phyloP scores from a whole-genome alignment of 2,797 vertebrate genomes.

The Halcyon chelicuti region DNA sequence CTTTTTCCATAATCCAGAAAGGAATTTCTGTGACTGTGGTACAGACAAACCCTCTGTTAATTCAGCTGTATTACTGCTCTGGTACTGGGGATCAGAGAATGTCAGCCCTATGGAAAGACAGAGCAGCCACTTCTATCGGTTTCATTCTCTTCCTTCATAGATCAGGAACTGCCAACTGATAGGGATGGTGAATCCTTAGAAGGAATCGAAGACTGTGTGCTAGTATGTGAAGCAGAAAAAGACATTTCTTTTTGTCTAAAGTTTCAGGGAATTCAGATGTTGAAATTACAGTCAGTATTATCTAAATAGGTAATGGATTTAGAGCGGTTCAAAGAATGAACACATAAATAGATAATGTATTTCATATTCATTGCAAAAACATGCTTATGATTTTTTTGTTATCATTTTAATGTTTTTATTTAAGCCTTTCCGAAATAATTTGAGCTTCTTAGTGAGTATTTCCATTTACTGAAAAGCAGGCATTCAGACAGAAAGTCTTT shows the following conservation, averaged over 20 bases:
- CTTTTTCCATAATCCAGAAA: slow-evolving; percentile 7
- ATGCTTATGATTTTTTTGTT: neutral
- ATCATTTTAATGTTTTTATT: neutral
- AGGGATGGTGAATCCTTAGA: neutral
- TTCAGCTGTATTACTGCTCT: neutral
- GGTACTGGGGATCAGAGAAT: neutral
- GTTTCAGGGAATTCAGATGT: neutral
- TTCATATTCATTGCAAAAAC: neutral
- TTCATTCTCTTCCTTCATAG: neutral
- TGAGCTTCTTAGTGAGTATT: neutral
- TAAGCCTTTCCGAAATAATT: neutral
- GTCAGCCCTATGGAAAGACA: fast-evolving
- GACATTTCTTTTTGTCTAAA: neutral
- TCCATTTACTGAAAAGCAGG: neutral
- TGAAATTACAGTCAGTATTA: neutral
- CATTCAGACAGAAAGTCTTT: neutral
- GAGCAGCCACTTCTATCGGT: neutral
- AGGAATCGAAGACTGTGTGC: neutral
- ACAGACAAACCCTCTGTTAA: slow-evolving; percentile 23
- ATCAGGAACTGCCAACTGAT: neutral
- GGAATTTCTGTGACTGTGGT: slow-evolving; percentile 23
- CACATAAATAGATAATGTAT: fast-evolving
- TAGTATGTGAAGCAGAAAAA: neutral
- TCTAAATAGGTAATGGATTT: neutral
- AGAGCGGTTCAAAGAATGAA: neutral